These are phyloP conservation scores for Chironex yamaguchii DNA, from an alignment of 30 jellyfish, hydroid and myxozoan species.

Conservation along the genomic window DNA sequence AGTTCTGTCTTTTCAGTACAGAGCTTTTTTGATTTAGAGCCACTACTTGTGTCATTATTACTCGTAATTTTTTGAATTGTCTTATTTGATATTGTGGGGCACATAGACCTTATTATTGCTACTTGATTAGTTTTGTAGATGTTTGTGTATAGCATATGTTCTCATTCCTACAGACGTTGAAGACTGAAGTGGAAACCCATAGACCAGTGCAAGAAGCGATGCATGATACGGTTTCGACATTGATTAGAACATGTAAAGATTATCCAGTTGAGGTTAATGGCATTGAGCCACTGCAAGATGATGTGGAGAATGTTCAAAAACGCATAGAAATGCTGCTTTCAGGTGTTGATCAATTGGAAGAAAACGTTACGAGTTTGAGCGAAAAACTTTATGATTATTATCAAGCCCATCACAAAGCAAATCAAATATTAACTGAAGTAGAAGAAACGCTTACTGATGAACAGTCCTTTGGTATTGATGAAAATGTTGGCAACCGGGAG, in stretches of 20 bases:
- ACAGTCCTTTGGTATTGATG: slow-evolving; percentile 72
- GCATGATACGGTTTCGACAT: slow-evolving; percentile 52
- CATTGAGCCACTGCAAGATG: slow-evolving; percentile 40
- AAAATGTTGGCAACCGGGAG: slow-evolving; percentile 66
- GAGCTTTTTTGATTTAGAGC: too few species aligned
- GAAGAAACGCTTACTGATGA: slow-evolving; percentile 55
- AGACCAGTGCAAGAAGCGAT: slow-evolving; percentile 24
- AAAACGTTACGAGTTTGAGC: slow-evolving; percentile 17
- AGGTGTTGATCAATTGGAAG: slow-evolving; percentile 23
- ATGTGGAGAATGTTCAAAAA: slow-evolving; percentile 49
- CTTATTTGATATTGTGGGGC: too few species aligned
- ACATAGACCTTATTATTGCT: too few species aligned
- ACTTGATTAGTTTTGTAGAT: too few species aligned
- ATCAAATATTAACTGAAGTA: slow-evolving; percentile 49
- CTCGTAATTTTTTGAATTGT: too few species aligned
- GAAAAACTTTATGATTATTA: slow-evolving; percentile 13
- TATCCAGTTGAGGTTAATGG: slow-evolving; percentile 60
- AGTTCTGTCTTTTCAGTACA: too few species aligned
- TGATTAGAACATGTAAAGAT: slow-evolving; percentile 27
- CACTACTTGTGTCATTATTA: too few species aligned
- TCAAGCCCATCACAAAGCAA: slow-evolving; percentile 47
- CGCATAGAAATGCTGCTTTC: slow-evolving; percentile 51
- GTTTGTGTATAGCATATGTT: too few species aligned
- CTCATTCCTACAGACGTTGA: background rate
- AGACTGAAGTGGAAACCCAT: slow-evolving; percentile 65